These are phyloP conservation scores for Alectoris magna DNA, from an alignment of 2,797 vertebrate species.

Conservation along the genomic window DNA sequence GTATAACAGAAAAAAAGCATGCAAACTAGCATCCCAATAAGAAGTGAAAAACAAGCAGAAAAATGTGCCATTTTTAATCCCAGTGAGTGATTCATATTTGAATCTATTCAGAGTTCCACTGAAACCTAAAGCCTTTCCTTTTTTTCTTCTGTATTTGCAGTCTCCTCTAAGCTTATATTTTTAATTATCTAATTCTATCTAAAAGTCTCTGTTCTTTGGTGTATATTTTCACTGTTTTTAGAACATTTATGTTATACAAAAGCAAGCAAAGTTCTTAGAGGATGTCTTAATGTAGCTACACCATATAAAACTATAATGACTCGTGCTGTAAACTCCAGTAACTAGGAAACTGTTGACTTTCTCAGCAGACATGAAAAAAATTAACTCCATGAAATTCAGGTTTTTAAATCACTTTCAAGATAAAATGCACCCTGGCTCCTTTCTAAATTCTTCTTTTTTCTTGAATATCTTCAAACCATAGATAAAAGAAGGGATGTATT, in stretches of 20 bases:
- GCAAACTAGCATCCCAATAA: not conserved
- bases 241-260: not conserved
- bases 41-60: not conserved
- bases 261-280: not conserved
- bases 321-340: not conserved
- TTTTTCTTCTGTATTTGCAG: too few species aligned
- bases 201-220: not conserved
- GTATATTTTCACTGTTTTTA: not conserved
- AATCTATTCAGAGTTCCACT: not conserved
- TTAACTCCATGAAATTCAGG: not conserved
- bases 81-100: not conserved
- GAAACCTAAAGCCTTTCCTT: not conserved
- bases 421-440: not conserved
- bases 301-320: not conserved
- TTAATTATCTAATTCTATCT: not conserved
- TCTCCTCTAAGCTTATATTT: not conserved
- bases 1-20: not conserved
- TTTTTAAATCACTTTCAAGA: not conserved
- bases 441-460: not conserved
- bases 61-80: not conserved
- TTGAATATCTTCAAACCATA: not conserved
- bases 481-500: not conserved
- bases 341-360: not conserved
- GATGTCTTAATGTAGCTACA: not conserved
- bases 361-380: not conserved